These are phyloP conservation scores for Enteromius thamalakanensis DNA, from an alignment of 2,797 vertebrate genomes.

Conservation along the genomic window DNA sequence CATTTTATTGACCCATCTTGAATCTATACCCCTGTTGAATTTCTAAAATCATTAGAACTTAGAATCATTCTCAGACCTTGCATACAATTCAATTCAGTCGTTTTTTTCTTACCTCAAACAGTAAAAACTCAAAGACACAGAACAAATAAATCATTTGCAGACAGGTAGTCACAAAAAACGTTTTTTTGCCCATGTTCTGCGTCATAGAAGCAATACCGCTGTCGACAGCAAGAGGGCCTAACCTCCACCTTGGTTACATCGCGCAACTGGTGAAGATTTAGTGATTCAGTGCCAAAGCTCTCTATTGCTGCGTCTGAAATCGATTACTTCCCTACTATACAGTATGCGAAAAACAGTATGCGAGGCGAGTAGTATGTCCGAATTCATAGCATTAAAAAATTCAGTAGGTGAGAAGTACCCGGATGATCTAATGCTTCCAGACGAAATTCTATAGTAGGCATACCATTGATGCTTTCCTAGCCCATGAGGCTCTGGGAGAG, in stretches of 20 bases:
- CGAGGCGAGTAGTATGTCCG: too few relatives aligned
- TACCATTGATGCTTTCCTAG: too few relatives aligned
- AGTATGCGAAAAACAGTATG: too few relatives aligned
- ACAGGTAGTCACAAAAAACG: slow-evolving; percentile 54
- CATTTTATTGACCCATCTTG: slow-evolving; percentile 71
- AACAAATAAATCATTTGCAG: slow-evolving; percentile 60
- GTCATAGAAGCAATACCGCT: slow-evolving; percentile 5
- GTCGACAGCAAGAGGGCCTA: not conserved
- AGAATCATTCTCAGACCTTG: slow-evolving; percentile 62
- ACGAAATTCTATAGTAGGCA: too few relatives aligned
- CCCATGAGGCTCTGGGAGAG: too few relatives aligned
- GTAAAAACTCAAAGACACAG: slow-evolving; percentile 67
- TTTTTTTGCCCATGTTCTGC: slow-evolving; percentile 29
- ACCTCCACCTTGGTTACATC: not conserved
- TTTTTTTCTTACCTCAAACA: slow-evolving; percentile 57
- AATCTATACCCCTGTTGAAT: slow-evolving; percentile 63
- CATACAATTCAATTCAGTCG: slow-evolving; percentile 67
- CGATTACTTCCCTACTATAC: too few relatives aligned
- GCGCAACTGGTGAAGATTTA: not conserved
- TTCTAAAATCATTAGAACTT: slow-evolving; percentile 62
- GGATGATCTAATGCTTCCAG: too few relatives aligned
- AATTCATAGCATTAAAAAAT: too few relatives aligned
- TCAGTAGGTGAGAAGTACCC: too few relatives aligned
- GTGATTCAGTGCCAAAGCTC: slow-evolving; percentile 8
- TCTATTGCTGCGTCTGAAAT: too few relatives aligned